Conservation (phyloP, 2,797 vertebrate genomes). For the Craterocephalus amniculus region DNA sequence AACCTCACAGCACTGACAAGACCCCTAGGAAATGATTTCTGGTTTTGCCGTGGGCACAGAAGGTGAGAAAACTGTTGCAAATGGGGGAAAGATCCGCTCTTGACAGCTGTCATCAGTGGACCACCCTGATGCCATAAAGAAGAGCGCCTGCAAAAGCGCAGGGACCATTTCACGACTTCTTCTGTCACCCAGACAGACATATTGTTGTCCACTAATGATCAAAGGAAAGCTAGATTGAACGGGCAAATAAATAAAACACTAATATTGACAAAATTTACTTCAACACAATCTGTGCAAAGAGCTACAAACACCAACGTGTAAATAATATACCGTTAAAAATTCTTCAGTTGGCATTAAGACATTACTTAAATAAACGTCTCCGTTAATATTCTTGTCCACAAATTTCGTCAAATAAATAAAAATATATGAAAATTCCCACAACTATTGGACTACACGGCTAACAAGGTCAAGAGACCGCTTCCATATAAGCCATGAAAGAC, state of each 20-base stretch:
- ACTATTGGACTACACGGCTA: neutral
- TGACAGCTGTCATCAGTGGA: neutral
- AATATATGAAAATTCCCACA: too few relatives aligned
- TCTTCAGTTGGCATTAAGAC: neutral
- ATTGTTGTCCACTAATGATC: neutral
- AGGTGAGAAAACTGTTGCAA: neutral
- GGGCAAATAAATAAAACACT: neutral
- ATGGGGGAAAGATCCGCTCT: neutral
- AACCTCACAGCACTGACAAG: slow-evolving; percentile 35
- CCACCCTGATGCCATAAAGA: slow-evolving; percentile 34
- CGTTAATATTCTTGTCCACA: neutral
- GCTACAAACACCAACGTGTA: neutral
- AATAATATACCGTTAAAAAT: too few relatives aligned
- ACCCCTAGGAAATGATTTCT: neutral
- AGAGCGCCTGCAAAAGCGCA: slow-evolving; percentile 48
- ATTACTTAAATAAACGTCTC: neutral
- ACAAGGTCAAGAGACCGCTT: slow-evolving; percentile 47
- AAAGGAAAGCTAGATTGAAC: too few relatives aligned
- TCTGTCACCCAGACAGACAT: slow-evolving; percentile 64
- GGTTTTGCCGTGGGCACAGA: slow-evolving; percentile 2
- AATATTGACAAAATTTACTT: neutral
- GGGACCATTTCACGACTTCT: slow-evolving; percentile 55
- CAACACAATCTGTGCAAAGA: neutral
- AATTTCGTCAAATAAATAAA: neutral
- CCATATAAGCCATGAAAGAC: neutral